A percentile compares a stretch with the other conserved stretches of the same genome.
These are phyloP conservation scores for Myotis brandtii DNA, from an alignment of 2,113 vertebrate species.

Conservation along the genomic window DNA sequence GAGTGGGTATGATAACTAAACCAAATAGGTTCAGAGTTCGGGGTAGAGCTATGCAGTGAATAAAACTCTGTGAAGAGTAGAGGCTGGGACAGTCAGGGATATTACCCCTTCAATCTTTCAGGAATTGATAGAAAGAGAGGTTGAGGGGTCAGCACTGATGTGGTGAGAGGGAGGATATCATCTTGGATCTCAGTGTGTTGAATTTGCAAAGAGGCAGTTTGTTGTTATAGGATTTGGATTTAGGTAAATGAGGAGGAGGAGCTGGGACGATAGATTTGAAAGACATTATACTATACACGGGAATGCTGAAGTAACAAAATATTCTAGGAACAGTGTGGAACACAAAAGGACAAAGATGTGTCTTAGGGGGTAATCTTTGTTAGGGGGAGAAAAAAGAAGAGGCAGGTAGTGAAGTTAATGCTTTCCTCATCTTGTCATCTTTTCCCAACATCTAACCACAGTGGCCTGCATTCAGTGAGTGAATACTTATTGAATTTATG, in stretches of 20 bases:
- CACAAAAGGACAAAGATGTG: background rate
- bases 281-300: background rate
- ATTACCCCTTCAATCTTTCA: background rate
- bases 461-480: background rate
- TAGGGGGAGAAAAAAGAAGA: background rate
- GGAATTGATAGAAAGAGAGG: background rate
- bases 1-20: background rate
- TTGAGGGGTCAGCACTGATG: background rate
- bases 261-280: background rate
- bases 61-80: background rate
- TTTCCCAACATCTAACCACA: background rate
- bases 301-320: background rate
- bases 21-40: conserved; percentile 7
- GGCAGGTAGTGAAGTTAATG: background rate
- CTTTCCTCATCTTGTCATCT: background rate
- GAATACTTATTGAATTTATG: background rate
- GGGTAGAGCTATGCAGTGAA: background rate
- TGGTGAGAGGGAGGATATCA: background rate
- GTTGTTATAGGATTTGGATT: background rate
- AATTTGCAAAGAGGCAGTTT: background rate
- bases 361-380: background rate
- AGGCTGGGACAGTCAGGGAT: background rate
- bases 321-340: background rate
- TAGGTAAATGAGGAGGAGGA: background rate
- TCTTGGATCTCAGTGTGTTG: background rate